Evolutionary conservation across 2,888 invertebrate species (phyloP).

Genomic region (Zaprionus lineosus): DNA sequence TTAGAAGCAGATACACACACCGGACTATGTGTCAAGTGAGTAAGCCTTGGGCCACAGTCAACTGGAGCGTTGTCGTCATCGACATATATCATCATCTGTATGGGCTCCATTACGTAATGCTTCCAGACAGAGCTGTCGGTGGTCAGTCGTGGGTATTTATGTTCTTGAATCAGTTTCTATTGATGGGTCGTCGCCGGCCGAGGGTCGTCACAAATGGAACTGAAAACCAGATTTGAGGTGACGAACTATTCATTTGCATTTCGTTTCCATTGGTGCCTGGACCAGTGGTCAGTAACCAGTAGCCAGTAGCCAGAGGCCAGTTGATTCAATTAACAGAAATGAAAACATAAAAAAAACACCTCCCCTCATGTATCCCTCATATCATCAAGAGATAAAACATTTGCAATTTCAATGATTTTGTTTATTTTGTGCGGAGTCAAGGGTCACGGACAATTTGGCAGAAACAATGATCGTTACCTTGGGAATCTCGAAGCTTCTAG

Average conservation of each 20-base stretch:
- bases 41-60: slow-evolving; percentile 4
- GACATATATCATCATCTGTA: background rate
- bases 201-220: slow-evolving; percentile 20
- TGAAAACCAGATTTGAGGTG: slow-evolving; percentile 29
- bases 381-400: slow-evolving; percentile 16
- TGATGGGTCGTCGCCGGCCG: slow-evolving; percentile 3
- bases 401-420: slow-evolving; percentile 18
- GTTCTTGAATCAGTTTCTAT: slow-evolving; percentile 4
- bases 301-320: no score
- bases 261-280: background rate
- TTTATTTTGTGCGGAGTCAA: slow-evolving; percentile 19
- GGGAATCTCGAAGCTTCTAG: no score
- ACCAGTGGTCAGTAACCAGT: no score
- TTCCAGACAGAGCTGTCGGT: no score
- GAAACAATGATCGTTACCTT: slow-evolving; percentile 43
- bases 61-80: slow-evolving; percentile 37
- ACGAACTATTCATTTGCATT: slow-evolving; percentile 8
- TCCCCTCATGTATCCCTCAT: slow-evolving; percentile 1
- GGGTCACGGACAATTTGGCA: slow-evolving; percentile 54
- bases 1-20: no score
- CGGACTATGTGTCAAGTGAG: slow-evolving; percentile 4
- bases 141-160: slow-evolving; percentile 1
- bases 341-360: no score
- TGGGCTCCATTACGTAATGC: no score
- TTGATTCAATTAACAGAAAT: slow-evolving; percentile 48